Evolutionary conservation across 2,888 invertebrate genomes (phyloP).

Genomic region (Myathropa florea): DNA sequence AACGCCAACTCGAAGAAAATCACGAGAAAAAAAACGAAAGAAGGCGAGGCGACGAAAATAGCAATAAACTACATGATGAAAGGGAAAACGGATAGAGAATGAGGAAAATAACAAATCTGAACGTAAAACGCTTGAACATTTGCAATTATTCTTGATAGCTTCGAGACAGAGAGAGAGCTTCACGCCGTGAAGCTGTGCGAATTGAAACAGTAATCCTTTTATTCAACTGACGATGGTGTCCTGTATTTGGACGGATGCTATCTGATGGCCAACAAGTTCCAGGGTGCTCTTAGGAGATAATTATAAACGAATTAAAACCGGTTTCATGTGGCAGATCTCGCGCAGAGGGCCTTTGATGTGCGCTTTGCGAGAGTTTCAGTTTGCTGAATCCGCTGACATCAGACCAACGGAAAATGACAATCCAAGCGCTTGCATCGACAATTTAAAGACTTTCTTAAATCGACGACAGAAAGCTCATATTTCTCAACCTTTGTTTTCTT

Average conservation of each 20-base stretch:
- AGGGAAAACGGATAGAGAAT: constrained; percentile 26
- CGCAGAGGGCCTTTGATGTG: too few species aligned
- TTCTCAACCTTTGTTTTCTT: too few species aligned
- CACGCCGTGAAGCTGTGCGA: constrained; percentile 9
- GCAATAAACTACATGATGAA: constrained; percentile 60
- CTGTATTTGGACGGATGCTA: constrained; percentile 29
- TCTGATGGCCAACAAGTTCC: constrained; percentile 55
- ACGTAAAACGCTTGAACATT: constrained; percentile 56
- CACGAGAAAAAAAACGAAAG: background rate
- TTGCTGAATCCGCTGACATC: too few species aligned
- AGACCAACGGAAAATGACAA: too few species aligned
- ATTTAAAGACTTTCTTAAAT: too few species aligned
- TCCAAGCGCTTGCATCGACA: too few species aligned
- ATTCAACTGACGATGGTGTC: constrained; percentile 57
- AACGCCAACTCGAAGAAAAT: background rate
- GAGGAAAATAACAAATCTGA: constrained; percentile 49
- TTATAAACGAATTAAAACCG: constrained; percentile 29
- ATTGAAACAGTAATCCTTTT: constrained; percentile 59
- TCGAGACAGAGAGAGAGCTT: background rate
- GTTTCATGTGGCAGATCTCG: background rate
- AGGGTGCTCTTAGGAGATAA: constrained; percentile 17
- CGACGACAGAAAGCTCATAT: too few species aligned
- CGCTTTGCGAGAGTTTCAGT: too few species aligned
- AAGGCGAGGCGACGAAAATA: constrained; percentile 35
- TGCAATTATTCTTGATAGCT: constrained; percentile 58